These are phyloP conservation scores for Melinaea marsaeus DNA, from an alignment of 2,888 invertebrate genomes.

Conservation along the genomic window DNA sequence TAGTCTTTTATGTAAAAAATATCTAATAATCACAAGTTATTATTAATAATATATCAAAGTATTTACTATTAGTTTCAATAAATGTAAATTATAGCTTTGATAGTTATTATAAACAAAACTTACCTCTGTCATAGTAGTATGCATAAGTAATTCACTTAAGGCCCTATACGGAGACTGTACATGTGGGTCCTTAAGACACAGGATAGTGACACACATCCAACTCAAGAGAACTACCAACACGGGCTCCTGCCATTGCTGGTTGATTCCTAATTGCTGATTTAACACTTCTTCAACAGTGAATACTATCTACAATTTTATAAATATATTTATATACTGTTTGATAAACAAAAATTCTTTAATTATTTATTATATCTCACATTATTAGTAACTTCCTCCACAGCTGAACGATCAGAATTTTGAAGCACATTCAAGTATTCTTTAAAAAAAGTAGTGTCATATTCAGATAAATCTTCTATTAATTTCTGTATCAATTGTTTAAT, in stretches of 20 bases:
- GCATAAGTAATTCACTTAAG: neutral
- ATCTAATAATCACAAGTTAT: too few species aligned
- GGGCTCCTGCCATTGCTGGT: neutral
- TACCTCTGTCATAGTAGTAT: neutral
- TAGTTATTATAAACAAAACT: neutral
- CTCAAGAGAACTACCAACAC: neutral
- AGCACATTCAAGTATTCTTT: conserved; percentile 4
- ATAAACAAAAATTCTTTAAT: neutral
- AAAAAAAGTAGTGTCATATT: conserved; percentile 7
- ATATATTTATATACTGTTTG: neutral
- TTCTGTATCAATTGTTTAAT: conserved; percentile 6
- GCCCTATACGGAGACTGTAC: neutral
- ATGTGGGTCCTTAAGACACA: neutral
- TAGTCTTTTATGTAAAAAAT: too few species aligned
- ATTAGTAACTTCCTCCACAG: neutral
- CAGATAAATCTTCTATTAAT: neutral
- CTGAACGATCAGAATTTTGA: neutral
- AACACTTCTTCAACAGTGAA: neutral
- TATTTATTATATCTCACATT: neutral
- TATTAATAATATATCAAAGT: too few species aligned
- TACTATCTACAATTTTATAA: neutral
- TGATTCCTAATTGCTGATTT: neutral
- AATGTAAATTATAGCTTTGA: neutral
- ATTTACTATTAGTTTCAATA: too few species aligned
- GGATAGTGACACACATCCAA: neutral